phyloP scores from a whole-genome alignment of 2,113 vertebrate genomes.

The Carettochelys insculpta region DNA sequence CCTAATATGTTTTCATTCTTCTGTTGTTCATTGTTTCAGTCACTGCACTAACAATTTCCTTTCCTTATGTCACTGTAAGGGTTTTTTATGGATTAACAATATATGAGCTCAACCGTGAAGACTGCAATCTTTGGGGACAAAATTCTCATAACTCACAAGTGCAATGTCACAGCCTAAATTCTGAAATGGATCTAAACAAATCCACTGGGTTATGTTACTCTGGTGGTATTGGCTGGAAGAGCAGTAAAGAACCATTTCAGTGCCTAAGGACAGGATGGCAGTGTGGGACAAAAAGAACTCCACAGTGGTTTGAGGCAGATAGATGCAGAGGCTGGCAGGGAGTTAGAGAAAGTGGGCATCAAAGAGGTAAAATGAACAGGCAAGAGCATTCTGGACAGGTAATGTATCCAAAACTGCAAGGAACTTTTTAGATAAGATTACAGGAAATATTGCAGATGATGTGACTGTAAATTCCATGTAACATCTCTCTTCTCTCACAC shows the following conservation, averaged over 20 bases:
- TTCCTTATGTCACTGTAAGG: not conserved
- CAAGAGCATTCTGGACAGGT: not conserved
- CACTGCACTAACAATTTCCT: not conserved
- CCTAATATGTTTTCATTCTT: not conserved
- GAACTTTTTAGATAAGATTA: not conserved
- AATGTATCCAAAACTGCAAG: not conserved
- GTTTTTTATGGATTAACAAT: not conserved
- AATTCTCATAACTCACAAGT: not conserved
- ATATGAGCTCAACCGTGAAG: not conserved
- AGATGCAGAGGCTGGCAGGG: not conserved
- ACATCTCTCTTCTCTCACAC: not conserved
- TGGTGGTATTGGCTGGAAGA: not conserved
- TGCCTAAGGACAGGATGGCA: not conserved
- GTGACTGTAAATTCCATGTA: not conserved
- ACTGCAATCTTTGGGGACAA: not conserved
- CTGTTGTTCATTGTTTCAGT: not conserved
- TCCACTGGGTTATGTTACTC: fast-evolving
- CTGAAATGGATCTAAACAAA: not conserved
- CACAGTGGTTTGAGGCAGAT: not conserved
- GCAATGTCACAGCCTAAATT: not conserved
- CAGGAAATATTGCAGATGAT: not conserved
- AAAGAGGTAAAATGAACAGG: not conserved
- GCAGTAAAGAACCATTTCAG: not conserved
- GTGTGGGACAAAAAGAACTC: not conserved
- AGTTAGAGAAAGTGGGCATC: not conserved